Conservation (phyloP, 2,888 invertebrate species). For the Eristalinus sepulchralis region DNA sequence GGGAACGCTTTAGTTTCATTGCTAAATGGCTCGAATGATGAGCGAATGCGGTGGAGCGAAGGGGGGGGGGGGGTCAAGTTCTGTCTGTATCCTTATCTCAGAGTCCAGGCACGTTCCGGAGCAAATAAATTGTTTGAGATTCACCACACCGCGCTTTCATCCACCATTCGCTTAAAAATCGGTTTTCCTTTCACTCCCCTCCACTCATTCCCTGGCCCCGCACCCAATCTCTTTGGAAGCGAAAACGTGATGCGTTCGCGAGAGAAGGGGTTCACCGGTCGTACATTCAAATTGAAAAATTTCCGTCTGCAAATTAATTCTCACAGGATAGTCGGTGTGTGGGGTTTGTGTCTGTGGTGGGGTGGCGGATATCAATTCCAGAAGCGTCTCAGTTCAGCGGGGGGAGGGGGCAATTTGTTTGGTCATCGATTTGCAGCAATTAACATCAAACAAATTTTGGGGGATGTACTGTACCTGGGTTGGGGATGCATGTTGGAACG, state of each 20-base stretch:
- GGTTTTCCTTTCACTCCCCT: conserved; percentile 8
- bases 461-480: neutral
- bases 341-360: neutral
- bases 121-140: conserved; percentile 71
- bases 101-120: conserved; percentile 62
- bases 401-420: conserved; percentile 58
- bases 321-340: conserved; percentile 2
- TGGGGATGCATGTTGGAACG: too few species aligned
- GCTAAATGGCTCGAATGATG: conserved; percentile 69
- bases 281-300: conserved; percentile 66
- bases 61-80: neutral
- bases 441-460: conserved; percentile 68
- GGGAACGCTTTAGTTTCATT: conserved; percentile 49
- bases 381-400: neutral
- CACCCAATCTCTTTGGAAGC: neutral
- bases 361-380: conserved; percentile 25
- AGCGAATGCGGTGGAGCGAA: neutral
- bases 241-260: conserved; percentile 26
- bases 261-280: conserved; percentile 20
- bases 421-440: conserved; percentile 69
- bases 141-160: conserved; percentile 51
- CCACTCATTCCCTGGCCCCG: too few species aligned
- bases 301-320: conserved; percentile 70
- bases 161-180: conserved; percentile 41
- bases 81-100: conserved; percentile 48